phyloP scores from a whole-genome alignment of 2,888 invertebrate genomes.

The Hemaris fuciformis region DNA sequence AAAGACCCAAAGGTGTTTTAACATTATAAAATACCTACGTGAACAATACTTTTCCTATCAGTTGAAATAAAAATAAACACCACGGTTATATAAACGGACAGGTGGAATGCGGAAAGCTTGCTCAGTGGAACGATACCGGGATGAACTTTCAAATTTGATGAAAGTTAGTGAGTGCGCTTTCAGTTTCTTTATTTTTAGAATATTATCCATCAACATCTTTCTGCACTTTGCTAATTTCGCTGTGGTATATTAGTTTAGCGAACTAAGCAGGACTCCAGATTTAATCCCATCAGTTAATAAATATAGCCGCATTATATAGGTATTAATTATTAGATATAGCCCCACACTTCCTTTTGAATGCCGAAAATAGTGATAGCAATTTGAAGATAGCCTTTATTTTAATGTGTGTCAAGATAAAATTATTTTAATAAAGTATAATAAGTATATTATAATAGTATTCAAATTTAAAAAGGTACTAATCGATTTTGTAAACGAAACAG shows the following conservation, averaged over 20 bases:
- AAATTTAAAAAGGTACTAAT: too few relatives aligned
- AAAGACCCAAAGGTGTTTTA: background rate
- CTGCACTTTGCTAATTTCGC: constrained; percentile 54
- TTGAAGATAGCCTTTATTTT: too few relatives aligned
- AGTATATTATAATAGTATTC: too few relatives aligned
- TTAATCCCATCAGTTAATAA: too few relatives aligned
- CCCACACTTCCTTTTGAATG: too few relatives aligned
- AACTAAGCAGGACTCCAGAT: background rate
- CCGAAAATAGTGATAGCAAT: background rate
- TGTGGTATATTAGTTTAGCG: constrained; percentile 21
- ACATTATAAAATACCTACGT: background rate
- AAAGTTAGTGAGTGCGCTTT: constrained; percentile 35
- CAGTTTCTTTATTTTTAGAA: constrained; percentile 41
- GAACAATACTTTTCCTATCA: background rate
- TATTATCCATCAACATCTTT: constrained; percentile 43
- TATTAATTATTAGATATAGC: too few relatives aligned
- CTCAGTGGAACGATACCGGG: constrained; percentile 38
- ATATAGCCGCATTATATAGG: too few relatives aligned
- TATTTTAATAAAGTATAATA: too few relatives aligned
- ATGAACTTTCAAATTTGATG: constrained; percentile 37
- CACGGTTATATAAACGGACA: constrained; percentile 1
- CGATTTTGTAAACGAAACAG: background rate
- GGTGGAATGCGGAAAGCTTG: constrained; percentile 47
- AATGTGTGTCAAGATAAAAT: too few relatives aligned
- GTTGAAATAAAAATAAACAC: constrained; percentile 5